These are phyloP conservation scores for Caenorhabditis sp. DNA, from an alignment of 2,888 invertebrate species.

Conservation along the genomic window DNA sequence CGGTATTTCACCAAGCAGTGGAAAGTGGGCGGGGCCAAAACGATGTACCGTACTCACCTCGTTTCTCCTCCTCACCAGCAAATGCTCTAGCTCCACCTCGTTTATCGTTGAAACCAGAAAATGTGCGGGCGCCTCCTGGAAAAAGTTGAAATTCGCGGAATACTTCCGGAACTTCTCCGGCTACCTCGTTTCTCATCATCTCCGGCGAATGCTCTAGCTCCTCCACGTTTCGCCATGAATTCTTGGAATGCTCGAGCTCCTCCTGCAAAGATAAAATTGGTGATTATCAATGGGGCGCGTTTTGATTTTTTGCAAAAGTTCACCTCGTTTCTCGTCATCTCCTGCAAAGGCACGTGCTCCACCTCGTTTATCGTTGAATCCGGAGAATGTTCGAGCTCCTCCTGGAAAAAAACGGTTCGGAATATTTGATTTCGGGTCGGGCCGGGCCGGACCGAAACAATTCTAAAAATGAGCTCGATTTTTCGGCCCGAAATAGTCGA, in stretches of 20 bases:
- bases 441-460: too few relatives aligned
- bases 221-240: conserved; percentile 11
- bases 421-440: too few relatives aligned
- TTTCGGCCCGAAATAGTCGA: too few relatives aligned
- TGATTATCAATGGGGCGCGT: conserved; percentile 7
- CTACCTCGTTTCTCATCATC: conserved; percentile 4
- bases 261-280: too few relatives aligned
- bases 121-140: not conserved
- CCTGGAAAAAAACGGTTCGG: too few relatives aligned
- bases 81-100: conserved; percentile 36
- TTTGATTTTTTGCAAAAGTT: conserved; percentile 13
- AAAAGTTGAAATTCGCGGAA: too few relatives aligned
- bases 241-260: conserved; percentile 37
- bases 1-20: conserved; percentile 12
- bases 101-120: conserved; percentile 10
- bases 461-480: too few relatives aligned
- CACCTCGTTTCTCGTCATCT: too few relatives aligned
- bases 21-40: too few relatives aligned
- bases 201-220: conserved; percentile 19
- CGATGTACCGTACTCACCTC: conserved; percentile 2
- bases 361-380: conserved; percentile 23
- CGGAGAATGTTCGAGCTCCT: conserved; percentile 31
- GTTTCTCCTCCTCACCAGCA: conserved; percentile 1
- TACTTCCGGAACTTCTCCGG: too few relatives aligned
- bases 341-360: conserved; percentile 33